A percentile compares a stretch with the other conserved stretches of the same genome.
phyloP scores from a whole-genome alignment of 2,888 invertebrate species.

The Athetis lepigone region DNA sequence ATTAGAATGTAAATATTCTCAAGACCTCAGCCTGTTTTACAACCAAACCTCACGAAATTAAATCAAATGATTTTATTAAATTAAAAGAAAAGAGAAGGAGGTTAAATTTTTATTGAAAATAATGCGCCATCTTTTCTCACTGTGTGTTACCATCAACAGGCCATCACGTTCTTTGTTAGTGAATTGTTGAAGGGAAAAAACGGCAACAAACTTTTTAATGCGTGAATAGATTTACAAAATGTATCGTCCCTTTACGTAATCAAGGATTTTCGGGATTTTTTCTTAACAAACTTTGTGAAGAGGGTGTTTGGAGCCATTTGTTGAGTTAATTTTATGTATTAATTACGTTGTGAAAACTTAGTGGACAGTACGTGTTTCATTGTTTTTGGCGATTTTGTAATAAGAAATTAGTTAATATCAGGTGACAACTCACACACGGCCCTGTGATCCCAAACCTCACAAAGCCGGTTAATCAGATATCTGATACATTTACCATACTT shows the following conservation, averaged over 20 bases:
- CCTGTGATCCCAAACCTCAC: no score
- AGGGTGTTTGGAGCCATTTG: conserved; percentile 18
- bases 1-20: no score
- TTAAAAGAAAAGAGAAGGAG: no score
- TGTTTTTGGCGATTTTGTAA: no score
- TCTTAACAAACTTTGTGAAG: conserved; percentile 35
- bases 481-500: no score
- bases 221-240: conserved; percentile 71
- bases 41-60: no score
- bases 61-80: no score
- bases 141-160: conserved; percentile 36
- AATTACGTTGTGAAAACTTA: conserved; percentile 19
- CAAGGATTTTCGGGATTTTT: conserved; percentile 52
- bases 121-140: not conserved
- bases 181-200: conserved; percentile 71
- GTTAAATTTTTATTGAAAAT: not conserved
- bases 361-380: not conserved
- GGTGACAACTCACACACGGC: no score
- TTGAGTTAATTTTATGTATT: conserved; percentile 24
- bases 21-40: no score
- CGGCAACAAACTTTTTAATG: conserved; percentile 68
- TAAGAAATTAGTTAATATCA: no score
- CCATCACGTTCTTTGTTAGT: conserved; percentile 69
- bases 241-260: conserved; percentile 59
- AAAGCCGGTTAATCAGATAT: no score